These are phyloP conservation scores for Bruchidius siliquastri DNA, from an alignment of 2,888 invertebrate species.

Conservation along the genomic window DNA sequence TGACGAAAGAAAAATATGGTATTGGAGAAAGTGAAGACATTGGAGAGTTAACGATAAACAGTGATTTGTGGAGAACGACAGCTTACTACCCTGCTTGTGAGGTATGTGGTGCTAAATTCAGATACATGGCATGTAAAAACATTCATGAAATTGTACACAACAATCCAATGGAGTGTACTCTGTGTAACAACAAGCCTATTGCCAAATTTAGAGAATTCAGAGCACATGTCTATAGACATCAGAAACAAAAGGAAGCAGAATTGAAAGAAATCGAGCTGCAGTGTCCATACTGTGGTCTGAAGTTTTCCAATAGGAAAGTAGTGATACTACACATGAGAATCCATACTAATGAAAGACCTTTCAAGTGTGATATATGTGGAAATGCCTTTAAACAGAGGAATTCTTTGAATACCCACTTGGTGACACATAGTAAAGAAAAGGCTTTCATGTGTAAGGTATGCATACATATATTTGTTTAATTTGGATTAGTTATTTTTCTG, in stretches of 20 bases:
- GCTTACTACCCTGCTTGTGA: not conserved
- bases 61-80: not conserved
- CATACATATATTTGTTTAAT: no score
- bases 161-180: not conserved
- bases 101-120: not conserved
- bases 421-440: not conserved
- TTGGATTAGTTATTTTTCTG: no score
- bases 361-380: not conserved
- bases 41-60: not conserved
- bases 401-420: not conserved
- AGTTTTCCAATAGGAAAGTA: not conserved
- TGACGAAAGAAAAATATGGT: not conserved
- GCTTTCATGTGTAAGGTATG: not conserved
- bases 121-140: not conserved
- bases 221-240: not conserved
- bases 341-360: not conserved
- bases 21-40: not conserved
- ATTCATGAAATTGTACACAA: not conserved
- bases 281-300: not conserved
- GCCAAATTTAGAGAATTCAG: not conserved
- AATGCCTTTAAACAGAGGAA: not conserved
- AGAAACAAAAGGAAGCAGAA: not conserved
- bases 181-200: not conserved
- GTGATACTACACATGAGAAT: not conserved
- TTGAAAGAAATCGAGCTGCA: not conserved